Evolutionary conservation across 2,888 invertebrate genomes (phyloP), one percentile per base, ranked within the genome.

Genomic region (Trichopoda pennipes): DNA sequence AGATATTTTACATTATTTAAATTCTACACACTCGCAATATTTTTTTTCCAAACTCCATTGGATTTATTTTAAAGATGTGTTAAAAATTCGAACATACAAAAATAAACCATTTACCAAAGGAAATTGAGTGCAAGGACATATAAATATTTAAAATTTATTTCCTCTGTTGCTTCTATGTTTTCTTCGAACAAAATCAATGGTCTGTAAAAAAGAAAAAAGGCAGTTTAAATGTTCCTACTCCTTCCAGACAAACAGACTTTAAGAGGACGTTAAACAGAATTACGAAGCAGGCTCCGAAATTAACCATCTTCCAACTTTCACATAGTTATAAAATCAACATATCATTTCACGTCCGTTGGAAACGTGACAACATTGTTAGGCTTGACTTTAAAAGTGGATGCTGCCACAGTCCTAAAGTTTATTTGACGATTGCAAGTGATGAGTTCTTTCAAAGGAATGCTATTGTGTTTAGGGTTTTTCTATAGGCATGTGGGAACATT

Each of bases 101-200:
- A 32, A 55, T 23, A 32, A 32, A 53, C 14, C 28, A 73, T 73
- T 75, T 75, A 75, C 56, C 38, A 35, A 66, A 58, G 49, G 56
- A 75, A 66, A 75, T 75, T 66, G 58, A 75, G 64, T 66, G 74
- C 66, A 75, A 75, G 74, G 74, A 75, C 66, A 66, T 49, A 73
- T 60, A 73, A 38, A 75, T 75, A 75, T 75, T 66, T 75, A 56
- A 73, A 58, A 75, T 75, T 75, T 58, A 75, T 47, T 60, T 55
- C 44, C 58, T 64, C 42, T 44, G 23, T n/a, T 23, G 23, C 21
- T 51, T 17, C 28, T 19, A 0, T 42, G 49, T 16, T 58, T 35
- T 7, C 47, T 58, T 51, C 56, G 16, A 49, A 38, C 12, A 66
- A 28, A 75, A 75, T 75, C 74, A 75, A 75, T 75, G 74, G 38